A percentile compares a stretch with the other conserved stretches of the same genome.
These are phyloP conservation scores for Pristis pectinata DNA, from an alignment of 2,797 vertebrate species.

Conservation along the genomic window DNA sequence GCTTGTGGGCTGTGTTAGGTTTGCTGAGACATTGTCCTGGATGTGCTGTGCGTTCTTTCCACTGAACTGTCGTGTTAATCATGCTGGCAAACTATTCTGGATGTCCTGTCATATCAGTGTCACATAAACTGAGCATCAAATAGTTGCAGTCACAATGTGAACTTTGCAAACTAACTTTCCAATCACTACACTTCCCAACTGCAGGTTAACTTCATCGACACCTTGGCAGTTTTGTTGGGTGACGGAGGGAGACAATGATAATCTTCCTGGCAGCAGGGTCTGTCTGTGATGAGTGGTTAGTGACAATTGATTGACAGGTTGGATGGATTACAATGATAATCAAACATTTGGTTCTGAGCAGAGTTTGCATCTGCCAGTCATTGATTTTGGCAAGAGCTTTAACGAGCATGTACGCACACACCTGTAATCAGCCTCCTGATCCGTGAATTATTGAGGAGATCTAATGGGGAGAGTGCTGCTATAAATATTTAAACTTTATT, in stretches of 20 bases:
- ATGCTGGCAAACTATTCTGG: no score
- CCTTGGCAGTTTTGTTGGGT: background rate
- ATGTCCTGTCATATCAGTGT: no score
- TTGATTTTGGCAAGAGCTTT: constrained; percentile 34
- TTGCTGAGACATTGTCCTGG: no score
- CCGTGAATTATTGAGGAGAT: constrained; percentile 36
- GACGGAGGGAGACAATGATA: no score
- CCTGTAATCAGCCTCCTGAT: background rate
- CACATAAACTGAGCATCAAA: no score
- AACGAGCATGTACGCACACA: no score
- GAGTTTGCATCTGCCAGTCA: constrained; percentile 39
- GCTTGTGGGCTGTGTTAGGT: no score
- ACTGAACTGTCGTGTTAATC: no score
- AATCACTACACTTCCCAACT: background rate
- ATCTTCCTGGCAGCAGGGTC: no score
- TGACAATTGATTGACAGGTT: background rate
- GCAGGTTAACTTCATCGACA: background rate
- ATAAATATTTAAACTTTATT: constrained; percentile 29
- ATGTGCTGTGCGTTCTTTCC: no score
- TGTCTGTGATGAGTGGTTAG: background rate
- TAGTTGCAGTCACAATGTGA: background rate
- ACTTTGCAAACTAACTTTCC: background rate
- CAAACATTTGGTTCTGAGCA: background rate
- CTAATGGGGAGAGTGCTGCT: constrained; percentile 16
- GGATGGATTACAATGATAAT: background rate